Base-by-base conservation (phyloP, 92 coral and sea anemone species). In the Desmophyllum pertusum region DNA sequence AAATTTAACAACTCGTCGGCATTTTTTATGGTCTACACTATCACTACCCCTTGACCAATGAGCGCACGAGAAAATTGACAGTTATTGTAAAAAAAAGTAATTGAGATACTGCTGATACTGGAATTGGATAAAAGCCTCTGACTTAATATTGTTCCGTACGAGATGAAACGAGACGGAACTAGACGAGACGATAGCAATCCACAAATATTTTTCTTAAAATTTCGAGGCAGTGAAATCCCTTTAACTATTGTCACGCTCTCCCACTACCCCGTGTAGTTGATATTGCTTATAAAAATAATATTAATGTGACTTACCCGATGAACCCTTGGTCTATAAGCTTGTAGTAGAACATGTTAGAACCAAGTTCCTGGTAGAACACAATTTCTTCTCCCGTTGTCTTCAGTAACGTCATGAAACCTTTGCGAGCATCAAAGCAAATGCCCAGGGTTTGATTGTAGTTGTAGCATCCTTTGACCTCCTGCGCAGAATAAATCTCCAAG, bases 381-480 rank as follows among this genome's bases (percentile, higher is more conserved):
- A 70, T 70, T 70, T 21, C 33, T 41, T 38, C 33, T 41, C 52
- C 75, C 3, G 75, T 23, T 17, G n/a, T 70, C 75, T 25, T 38
- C 50, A n/a, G 6, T 13, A 70, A 10, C 40, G 40, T 70, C 50
- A 70, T 23, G 31, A 35, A 70, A 33, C 51, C 75, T 70, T 41
- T 40, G 30, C 37, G 18, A 39, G 40, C 37, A n/a, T 41, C 75
- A 70, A 41, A 68, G 46, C 84, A 80, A 67, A 80, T 61, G 18
- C 66, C 76, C 42, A 80, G 25, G 25, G 76, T 69, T 36, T 68
- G 66, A n/a, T 69, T 80, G 48, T 67, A 36, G 18, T 46, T 17
- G 50, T 48, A 80, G n/a, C 76, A 80, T n/a, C 84, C 84, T 50
- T 50, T 69, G 27, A 80, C 84, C 51, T 38, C 51, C 35, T 51